phyloP scores from a whole-genome alignment of 2,888 invertebrate species.

The Merodon equestris region DNA sequence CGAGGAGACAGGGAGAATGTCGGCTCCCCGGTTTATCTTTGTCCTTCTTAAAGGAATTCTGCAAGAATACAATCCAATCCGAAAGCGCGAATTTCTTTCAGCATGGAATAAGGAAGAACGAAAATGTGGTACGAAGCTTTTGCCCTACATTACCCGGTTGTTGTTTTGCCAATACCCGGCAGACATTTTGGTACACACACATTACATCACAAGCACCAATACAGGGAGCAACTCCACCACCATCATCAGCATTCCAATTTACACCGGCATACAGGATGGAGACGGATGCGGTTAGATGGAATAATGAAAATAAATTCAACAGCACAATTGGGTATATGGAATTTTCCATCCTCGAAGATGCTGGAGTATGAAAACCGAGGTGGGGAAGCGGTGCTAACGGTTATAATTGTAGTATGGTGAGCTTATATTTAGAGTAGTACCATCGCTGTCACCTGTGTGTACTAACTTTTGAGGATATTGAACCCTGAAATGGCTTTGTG shows the following conservation, averaged over 20 bases:
- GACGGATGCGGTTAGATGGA: slow-evolving; percentile 10
- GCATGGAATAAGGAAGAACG: slow-evolving; percentile 9
- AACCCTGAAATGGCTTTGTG: slow-evolving; percentile 42
- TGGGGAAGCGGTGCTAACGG: slow-evolving; percentile 12
- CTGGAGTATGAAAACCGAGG: slow-evolving; percentile 15
- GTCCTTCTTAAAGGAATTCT: slow-evolving; percentile 20
- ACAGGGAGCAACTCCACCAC: neutral
- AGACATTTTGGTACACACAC: slow-evolving; percentile 49
- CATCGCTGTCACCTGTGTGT: slow-evolving; percentile 30
- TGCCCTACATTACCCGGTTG: slow-evolving; percentile 51
- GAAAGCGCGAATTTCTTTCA: neutral
- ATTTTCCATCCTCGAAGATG: slow-evolving; percentile 36
- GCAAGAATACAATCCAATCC: no score
- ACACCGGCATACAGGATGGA: slow-evolving; percentile 19
- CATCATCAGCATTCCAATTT: slow-evolving; percentile 8
- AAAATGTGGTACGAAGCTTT: slow-evolving; percentile 31
- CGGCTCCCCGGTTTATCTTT: slow-evolving; percentile 1
- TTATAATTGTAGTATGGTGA: slow-evolving; percentile 16
- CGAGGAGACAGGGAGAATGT: slow-evolving; percentile 1
- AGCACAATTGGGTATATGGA: slow-evolving; percentile 40
- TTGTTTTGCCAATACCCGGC: slow-evolving; percentile 39
- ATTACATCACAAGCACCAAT: neutral
- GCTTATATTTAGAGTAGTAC: slow-evolving; percentile 39
- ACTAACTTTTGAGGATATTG: slow-evolving; percentile 53
- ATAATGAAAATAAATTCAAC: slow-evolving; percentile 30